Percentiles rank a stretch among this genome's conserved stretches.
phyloP scores from a whole-genome alignment of 1,140 invertebrate genomes.

The Ditylenchus dipsaci region DNA sequence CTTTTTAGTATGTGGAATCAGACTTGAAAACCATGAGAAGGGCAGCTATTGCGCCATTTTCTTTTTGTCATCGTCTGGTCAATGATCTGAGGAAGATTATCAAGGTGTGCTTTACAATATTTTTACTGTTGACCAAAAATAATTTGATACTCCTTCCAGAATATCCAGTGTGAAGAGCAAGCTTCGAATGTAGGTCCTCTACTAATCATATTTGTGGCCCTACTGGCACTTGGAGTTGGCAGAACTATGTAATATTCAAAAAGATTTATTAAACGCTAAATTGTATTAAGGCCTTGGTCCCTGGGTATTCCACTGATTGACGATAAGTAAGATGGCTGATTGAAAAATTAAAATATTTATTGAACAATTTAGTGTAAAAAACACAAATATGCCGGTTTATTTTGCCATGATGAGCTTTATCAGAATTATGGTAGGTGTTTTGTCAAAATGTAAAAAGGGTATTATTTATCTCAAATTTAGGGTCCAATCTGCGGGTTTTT shows the following conservation, averaged over 20 bases:
- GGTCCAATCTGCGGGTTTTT: constrained; percentile 56
- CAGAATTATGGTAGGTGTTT: constrained; percentile 36
- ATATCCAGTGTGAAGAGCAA: constrained; percentile 34
- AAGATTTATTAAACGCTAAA: no score
- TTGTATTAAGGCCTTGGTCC: constrained; percentile 36
- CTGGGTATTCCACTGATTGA: constrained; percentile 57
- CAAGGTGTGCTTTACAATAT: constrained; percentile 19
- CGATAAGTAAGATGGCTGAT: constrained; percentile 30
- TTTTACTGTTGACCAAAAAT: no score
- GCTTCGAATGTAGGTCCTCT: constrained; percentile 47
- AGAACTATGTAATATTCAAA: constrained; percentile 30
- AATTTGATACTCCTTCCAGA: neutral
- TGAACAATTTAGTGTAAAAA: constrained; percentile 34
- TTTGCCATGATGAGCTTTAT: constrained; percentile 56
- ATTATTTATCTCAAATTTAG: no score
- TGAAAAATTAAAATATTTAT: no score
- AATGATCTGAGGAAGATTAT: constrained; percentile 48
- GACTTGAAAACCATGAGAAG: constrained; percentile 22
- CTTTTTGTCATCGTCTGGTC: constrained; percentile 51
- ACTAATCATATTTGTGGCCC: constrained; percentile 48
- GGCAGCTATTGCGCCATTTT: constrained; percentile 34
- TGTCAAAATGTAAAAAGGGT: no score
- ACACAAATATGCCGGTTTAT: constrained; percentile 52
- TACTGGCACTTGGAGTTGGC: constrained; percentile 50
- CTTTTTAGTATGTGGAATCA: constrained; percentile 5